These are phyloP conservation scores for Biston betularia DNA, from an alignment of 2,888 invertebrate species.

Conservation along the genomic window DNA sequence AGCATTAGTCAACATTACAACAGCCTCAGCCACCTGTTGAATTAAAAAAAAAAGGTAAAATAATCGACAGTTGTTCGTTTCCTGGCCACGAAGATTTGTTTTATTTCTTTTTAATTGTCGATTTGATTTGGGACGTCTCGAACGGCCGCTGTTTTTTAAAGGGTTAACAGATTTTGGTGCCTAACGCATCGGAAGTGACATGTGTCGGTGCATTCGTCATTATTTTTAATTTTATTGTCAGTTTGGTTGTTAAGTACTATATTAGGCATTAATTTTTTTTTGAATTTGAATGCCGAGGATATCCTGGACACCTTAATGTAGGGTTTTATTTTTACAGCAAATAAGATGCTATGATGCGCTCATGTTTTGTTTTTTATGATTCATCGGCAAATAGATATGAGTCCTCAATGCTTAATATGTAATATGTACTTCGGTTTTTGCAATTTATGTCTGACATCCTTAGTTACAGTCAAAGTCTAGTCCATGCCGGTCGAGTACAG, in stretches of 20 bases:
- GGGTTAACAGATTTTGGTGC: conserved; percentile 75
- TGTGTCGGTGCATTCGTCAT: conserved; percentile 78
- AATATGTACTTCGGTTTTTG: too few relatives aligned
- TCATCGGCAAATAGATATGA: too few relatives aligned
- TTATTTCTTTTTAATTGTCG: conserved; percentile 86
- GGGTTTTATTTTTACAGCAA: background rate
- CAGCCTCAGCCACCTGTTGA: conserved; percentile 71
- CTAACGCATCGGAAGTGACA: conserved; percentile 79
- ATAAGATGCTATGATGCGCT: background rate
- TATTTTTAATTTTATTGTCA: conserved; percentile 76
- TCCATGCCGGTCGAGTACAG: too few relatives aligned
- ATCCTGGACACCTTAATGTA: conserved; percentile 35
- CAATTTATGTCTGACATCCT: too few relatives aligned
- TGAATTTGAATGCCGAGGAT: conserved; percentile 37
- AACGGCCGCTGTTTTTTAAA: conserved; percentile 55
- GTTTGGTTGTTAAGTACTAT: conserved; percentile 41
- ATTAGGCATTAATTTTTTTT: conserved; percentile 41
- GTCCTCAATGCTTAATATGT: too few relatives aligned
- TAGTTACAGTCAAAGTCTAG: too few relatives aligned
- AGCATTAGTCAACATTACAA: conserved; percentile 67
- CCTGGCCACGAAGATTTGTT: conserved; percentile 82
- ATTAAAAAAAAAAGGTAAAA: conserved; percentile 52
- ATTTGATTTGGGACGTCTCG: conserved; percentile 58
- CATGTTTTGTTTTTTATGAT: too few relatives aligned
- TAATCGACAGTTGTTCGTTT: conserved; percentile 77